phyloP scores from a whole-genome alignment of 2,888 invertebrate genomes.

The Watsonalla cultraria region DNA sequence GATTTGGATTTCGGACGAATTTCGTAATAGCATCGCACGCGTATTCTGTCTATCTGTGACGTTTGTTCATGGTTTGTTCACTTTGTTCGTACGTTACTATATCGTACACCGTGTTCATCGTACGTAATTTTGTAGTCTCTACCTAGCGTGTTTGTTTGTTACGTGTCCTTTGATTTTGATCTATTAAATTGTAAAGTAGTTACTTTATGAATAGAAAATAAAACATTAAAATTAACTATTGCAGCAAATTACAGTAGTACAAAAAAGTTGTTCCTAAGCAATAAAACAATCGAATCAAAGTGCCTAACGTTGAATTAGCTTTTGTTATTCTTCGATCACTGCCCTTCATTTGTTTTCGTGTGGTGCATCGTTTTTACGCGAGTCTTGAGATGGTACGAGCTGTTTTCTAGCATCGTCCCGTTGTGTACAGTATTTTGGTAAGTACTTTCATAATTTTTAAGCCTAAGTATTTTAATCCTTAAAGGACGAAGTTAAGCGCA shows the following conservation, averaged over 20 bases:
- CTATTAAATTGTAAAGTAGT: too few relatives aligned
- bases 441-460: slow-evolving; percentile 29
- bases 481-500: neutral
- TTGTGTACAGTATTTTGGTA: slow-evolving; percentile 64
- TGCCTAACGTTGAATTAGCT: slow-evolving; percentile 47
- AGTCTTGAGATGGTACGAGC: slow-evolving; percentile 68
- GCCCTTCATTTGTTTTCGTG: slow-evolving; percentile 39
- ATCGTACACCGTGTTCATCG: too few relatives aligned
- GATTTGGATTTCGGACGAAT: too few relatives aligned
- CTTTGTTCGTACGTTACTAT: too few relatives aligned
- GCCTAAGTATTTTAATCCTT: neutral
- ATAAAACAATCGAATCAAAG: slow-evolving; percentile 47
- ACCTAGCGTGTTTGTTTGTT: too few relatives aligned
- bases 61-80: too few relatives aligned
- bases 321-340: slow-evolving; percentile 36
- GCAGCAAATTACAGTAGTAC: slow-evolving; percentile 9
- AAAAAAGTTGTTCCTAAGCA: slow-evolving; percentile 21
- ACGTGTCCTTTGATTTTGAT: too few relatives aligned
- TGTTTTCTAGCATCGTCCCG: slow-evolving; percentile 76
- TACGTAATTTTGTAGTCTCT: too few relatives aligned
- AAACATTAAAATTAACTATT: too few relatives aligned
- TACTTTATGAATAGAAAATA: too few relatives aligned
- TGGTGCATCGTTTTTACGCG: slow-evolving; percentile 52
- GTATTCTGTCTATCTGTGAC: too few relatives aligned
- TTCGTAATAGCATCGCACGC: too few relatives aligned